Evolutionary conservation across 2,888 invertebrate species (phyloP).

Genomic region (Hirtodrosophila duncani): DNA sequence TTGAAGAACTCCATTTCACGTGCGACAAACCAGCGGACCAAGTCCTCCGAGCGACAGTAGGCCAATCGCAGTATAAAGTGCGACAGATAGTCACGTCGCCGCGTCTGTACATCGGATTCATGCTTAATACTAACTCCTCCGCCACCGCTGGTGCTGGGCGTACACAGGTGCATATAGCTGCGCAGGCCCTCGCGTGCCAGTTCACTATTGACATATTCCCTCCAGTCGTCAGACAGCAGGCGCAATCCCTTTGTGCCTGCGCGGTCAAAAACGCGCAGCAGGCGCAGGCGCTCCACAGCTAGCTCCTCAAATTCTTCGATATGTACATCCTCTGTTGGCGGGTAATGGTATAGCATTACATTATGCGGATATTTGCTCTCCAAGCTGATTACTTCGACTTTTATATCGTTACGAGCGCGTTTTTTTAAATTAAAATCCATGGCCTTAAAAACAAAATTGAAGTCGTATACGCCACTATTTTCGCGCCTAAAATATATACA

Average conservation of each 20-base stretch:
- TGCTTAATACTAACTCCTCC: constrained; percentile 78
- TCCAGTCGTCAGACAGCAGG: constrained; percentile 84
- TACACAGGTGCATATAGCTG: constrained; percentile 82
- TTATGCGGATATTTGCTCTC: constrained; percentile 83
- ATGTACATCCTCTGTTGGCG: constrained; percentile 86
- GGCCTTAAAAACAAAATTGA: too few relatives aligned
- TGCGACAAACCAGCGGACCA: constrained; percentile 91
- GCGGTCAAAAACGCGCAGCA: constrained; percentile 87
- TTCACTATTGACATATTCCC: constrained; percentile 82
- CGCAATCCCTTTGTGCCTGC: constrained; percentile 83
- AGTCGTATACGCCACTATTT: too few relatives aligned
- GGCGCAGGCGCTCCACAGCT: constrained; percentile 89
- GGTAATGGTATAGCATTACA: constrained; percentile 87
- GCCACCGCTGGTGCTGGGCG: constrained; percentile 67
- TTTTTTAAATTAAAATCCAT: constrained; percentile 73
- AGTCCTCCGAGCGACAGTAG: constrained; percentile 92
- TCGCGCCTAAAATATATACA: too few relatives aligned
- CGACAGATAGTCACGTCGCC: constrained; percentile 91
- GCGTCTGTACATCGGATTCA: constrained; percentile 83
- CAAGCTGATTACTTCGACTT: constrained; percentile 77
- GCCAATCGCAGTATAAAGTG: constrained; percentile 95
- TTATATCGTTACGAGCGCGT: constrained; percentile 56
- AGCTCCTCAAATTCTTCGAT: constrained; percentile 92
- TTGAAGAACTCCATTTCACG: constrained; percentile 94
- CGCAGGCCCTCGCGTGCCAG: constrained; percentile 84